Evolutionary conservation across 2,888 invertebrate species (phyloP), one percentile per base, ranked within the genome.

Genomic region (Seira sanloemensis): DNA sequence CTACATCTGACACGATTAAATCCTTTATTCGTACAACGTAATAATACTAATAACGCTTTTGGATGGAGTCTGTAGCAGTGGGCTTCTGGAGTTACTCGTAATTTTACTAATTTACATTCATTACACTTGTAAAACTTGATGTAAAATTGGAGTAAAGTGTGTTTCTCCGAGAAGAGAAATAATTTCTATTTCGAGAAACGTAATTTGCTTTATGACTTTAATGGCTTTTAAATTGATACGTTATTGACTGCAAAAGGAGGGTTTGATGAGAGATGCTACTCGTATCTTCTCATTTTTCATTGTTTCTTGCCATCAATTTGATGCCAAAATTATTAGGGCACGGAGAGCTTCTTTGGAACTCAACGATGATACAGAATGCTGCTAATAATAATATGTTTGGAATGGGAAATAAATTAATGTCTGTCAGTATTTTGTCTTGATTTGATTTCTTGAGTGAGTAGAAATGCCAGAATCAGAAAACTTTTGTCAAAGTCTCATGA

Each of bases 121-220:
- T n/a, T 58, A 24, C 69, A 65, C 26, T 46, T 76, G 65, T 76
- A 66, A 76, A 75, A 62, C 27, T 26, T 68, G 66, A 25, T n/a
- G n/a, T n/a, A n/a, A n/a, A n/a, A n/a, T n/a, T n/a, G n/a, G n/a
- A n/a, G n/a, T n/a, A n/a, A n/a, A n/a, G n/a, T n/a, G n/a, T n/a
- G n/a, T n/a, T n/a, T n/a, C n/a, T n/a, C n/a, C n/a, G n/a, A n/a
- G n/a, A n/a, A n/a, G n/a, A n/a, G n/a, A n/a, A n/a, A 69, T 75
- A 80, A 80, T 74, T 75, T 62, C 69, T 67, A 75, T 69, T 80
- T 80, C 80, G 74, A 74, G 80, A 54, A 75, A 80, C 46, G 78
- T 75, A 78, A 82, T 82, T 85, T 86, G 82, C 82, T 75, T 85
- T 81, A 75, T 74, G 81, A 24, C 73, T 82, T 82, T 86, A 82